These are phyloP conservation scores for Bambusicola thoracicus DNA, from an alignment of 2,113 vertebrate species.

Conservation along the genomic window DNA sequence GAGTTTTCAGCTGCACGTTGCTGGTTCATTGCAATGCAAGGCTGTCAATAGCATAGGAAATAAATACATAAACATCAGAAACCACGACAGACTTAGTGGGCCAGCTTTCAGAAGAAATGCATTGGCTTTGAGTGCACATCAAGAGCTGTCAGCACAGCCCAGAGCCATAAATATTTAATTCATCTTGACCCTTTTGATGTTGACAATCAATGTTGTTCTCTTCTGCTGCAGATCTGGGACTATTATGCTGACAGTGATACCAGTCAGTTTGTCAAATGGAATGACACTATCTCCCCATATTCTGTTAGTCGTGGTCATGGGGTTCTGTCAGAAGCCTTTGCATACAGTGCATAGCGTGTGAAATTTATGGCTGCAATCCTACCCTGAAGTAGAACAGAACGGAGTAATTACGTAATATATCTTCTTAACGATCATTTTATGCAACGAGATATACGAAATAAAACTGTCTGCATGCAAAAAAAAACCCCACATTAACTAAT, in stretches of 20 bases:
- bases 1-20: background rate
- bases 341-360: background rate
- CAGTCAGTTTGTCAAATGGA: slow-evolving; percentile 62
- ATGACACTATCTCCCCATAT: slow-evolving; percentile 34
- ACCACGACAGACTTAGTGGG: background rate
- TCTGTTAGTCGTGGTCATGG: slow-evolving; percentile 30
- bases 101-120: slow-evolving; percentile 17
- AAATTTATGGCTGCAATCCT: background rate
- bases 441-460: slow-evolving; percentile 21
- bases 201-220: slow-evolving; percentile 57
- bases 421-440: slow-evolving; percentile 22
- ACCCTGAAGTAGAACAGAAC: background rate
- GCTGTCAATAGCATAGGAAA: background rate
- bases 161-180: slow-evolving; percentile 33
- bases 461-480: background rate
- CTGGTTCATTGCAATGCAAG: background rate
- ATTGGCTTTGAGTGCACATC: slow-evolving; percentile 16
- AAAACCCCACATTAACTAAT: background rate
- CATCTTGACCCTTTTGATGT: slow-evolving; percentile 58
- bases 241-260: slow-evolving; percentile 48
- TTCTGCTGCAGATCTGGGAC: slow-evolving; percentile 50
- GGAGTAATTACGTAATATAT: background rate
- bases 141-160: slow-evolving; percentile 60
- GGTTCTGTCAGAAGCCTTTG: slow-evolving; percentile 45
- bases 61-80: background rate